These are phyloP conservation scores for Oscarella lobularis DNA, from an alignment of 37 sponge, comb jelly and placozoan species.

Conservation along the genomic window DNA sequence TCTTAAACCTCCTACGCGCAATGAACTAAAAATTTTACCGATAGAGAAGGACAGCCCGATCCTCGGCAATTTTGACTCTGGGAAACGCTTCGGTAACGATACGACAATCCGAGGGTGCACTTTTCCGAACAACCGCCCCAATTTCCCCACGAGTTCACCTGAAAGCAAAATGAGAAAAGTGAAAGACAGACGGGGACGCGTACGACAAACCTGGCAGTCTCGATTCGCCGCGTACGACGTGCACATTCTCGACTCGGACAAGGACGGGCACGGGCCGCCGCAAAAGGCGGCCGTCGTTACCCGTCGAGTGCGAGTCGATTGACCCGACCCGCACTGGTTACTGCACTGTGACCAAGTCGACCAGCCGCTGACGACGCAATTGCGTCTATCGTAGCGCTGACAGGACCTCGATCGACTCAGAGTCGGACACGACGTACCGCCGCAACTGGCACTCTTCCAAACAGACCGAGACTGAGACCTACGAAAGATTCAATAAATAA, in stretches of 20 bases:
- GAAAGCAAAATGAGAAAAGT: background rate
- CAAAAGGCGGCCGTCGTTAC: background rate
- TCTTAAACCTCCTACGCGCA: no score
- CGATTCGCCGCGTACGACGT: background rate
- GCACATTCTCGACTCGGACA: background rate
- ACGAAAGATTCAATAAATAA: background rate
- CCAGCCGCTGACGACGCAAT: no score
- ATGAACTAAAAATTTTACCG: no score
- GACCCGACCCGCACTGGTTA: background rate
- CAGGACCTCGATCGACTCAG: background rate
- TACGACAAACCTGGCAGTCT: background rate
- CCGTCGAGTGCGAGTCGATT: background rate
- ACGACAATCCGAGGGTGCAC: background rate
- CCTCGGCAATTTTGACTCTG: background rate
- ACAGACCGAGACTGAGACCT: background rate
- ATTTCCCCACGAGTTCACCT: background rate
- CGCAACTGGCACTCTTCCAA: background rate
- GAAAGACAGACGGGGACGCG: background rate
- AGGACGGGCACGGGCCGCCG: background rate
- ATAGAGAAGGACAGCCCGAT: background rate
- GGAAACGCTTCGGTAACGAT: background rate
- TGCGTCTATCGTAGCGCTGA: no score
- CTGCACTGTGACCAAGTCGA: background rate
- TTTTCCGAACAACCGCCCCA: background rate
- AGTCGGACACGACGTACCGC: background rate